phyloP scores from a whole-genome alignment of 2,797 vertebrate species.

The Arctocebus calabarensis region DNA sequence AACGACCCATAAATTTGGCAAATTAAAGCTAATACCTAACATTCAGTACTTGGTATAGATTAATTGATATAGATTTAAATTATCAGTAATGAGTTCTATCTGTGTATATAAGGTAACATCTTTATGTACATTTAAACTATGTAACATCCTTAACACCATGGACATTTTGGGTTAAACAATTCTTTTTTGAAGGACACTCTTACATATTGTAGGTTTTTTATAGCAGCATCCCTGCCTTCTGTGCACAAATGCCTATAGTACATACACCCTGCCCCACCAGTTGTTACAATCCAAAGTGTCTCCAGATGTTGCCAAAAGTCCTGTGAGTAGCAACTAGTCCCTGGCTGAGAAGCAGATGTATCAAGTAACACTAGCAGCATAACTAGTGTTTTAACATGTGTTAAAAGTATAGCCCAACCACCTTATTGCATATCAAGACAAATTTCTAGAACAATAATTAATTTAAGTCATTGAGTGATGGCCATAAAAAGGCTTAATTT shows the following conservation, averaged over 20 bases:
- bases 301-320: not conserved
- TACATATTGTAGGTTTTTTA: not conserved
- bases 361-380: not conserved
- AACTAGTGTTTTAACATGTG: not conserved
- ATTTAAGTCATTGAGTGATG: conserved; percentile 32
- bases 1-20: conserved; percentile 78
- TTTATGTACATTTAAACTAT: not conserved
- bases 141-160: not conserved
- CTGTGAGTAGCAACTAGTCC: not conserved
- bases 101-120: not conserved
- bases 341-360: not conserved
- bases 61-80: not conserved
- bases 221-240: not conserved
- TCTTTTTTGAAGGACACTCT: not conserved
- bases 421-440: not conserved
- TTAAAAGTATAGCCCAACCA: not conserved
- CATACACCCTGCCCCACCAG: not conserved
- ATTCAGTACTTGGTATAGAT: not conserved
- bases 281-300: not conserved
- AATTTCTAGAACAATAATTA: not conserved
- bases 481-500: conserved; percentile 13
- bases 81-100: not conserved
- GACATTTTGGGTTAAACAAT: not conserved
- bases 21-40: conserved; percentile 66
- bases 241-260: not conserved